These are phyloP conservation scores for Euproctis similis DNA, from an alignment of 2,888 invertebrate species.

Conservation along the genomic window DNA sequence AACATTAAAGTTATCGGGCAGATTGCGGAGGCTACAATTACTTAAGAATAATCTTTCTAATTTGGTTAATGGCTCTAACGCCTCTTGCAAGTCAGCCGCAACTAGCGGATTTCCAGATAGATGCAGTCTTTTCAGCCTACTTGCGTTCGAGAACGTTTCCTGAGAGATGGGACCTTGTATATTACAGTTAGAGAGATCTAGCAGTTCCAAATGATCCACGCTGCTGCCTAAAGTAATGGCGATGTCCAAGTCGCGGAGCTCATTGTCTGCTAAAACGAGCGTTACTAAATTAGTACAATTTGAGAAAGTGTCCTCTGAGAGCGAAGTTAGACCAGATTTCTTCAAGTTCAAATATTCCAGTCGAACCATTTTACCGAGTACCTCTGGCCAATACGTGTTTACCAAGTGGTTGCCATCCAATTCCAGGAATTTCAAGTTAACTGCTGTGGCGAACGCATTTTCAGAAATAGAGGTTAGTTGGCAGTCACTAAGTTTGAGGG, in stretches of 20 bases:
- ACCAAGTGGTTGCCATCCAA: constrained; percentile 76
- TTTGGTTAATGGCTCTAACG: constrained; percentile 78
- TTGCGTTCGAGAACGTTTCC: constrained; percentile 81
- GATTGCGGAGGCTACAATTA: constrained; percentile 78
- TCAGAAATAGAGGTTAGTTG: constrained; percentile 76
- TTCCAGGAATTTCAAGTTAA: constrained; percentile 79
- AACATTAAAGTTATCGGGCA: constrained; percentile 80
- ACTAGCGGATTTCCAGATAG: constrained; percentile 81
- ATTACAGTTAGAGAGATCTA: constrained; percentile 82
- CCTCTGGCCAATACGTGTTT: constrained; percentile 76
- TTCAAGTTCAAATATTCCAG: constrained; percentile 79
- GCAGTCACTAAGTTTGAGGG: constrained; percentile 79
- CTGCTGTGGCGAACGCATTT: constrained; percentile 72
- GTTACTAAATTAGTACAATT: constrained; percentile 79
- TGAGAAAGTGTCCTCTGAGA: constrained; percentile 79
- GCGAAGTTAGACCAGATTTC: constrained; percentile 75
- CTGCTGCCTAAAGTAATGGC: constrained; percentile 79
- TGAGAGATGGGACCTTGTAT: constrained; percentile 80
- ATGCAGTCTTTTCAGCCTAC: constrained; percentile 78
- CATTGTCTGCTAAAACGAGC: constrained; percentile 79
- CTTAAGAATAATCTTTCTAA: constrained; percentile 80
- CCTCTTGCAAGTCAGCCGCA: constrained; percentile 79
- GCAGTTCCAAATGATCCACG: constrained; percentile 77
- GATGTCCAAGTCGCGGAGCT: constrained; percentile 78
- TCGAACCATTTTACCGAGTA: constrained; percentile 76